Evolutionary conservation across 2,888 invertebrate species (phyloP).

Genomic region (Dorcus parallelipipedus): DNA sequence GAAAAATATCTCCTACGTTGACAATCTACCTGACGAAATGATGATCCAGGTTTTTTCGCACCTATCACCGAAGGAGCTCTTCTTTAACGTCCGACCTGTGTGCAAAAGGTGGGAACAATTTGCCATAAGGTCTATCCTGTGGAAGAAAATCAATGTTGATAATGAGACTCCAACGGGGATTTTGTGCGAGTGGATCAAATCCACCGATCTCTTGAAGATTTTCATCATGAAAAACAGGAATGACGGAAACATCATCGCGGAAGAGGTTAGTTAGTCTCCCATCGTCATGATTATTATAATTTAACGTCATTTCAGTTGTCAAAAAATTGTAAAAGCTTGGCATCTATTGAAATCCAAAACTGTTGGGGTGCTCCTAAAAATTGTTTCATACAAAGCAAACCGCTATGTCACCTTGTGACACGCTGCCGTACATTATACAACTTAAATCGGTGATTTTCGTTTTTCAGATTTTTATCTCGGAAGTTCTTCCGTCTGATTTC

Average conservation of each 20-base stretch:
- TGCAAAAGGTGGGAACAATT: constrained; percentile 19
- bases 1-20: constrained; percentile 6
- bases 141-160: constrained; percentile 17
- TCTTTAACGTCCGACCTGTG: constrained; percentile 19
- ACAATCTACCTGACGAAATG: constrained; percentile 21
- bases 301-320: constrained; percentile 14
- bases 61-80: constrained; percentile 18
- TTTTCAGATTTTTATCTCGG: constrained; percentile 2
- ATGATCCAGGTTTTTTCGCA: constrained; percentile 19
- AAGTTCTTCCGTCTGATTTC: constrained; percentile 23
- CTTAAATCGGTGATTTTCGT: too few species aligned
- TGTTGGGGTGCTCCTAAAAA: constrained; percentile 20
- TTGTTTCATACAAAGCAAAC: constrained; percentile 16
- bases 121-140: constrained; percentile 17
- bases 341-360: constrained; percentile 19
- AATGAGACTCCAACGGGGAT: constrained; percentile 14
- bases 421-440: constrained; percentile 2
- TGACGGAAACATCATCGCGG: constrained; percentile 17
- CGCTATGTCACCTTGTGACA: constrained; percentile 17
- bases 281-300: neutral
- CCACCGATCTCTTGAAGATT: constrained; percentile 14
- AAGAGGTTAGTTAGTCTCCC: constrained; percentile 9
- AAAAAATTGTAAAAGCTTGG: constrained; percentile 19
- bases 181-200: constrained; percentile 18
- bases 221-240: constrained; percentile 17